Evolutionary conservation across 2,797 vertebrate species (phyloP).

Genomic region (Acanthurus tractus): DNA sequence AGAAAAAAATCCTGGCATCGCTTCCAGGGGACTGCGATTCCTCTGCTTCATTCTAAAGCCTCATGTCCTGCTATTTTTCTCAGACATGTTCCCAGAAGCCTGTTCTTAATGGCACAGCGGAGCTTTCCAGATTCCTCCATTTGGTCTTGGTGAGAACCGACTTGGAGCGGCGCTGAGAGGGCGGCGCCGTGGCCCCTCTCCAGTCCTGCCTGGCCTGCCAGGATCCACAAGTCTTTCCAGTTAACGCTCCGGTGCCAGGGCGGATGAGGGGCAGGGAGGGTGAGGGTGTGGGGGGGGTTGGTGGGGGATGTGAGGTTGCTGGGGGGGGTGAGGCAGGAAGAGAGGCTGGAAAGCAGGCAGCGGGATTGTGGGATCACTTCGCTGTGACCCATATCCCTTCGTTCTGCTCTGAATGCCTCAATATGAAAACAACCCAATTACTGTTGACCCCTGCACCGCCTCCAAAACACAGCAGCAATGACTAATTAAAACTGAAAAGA

Average conservation of each 20-base stretch:
- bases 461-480: constrained; percentile 78
- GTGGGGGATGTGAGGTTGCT: neutral
- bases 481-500: constrained; percentile 85
- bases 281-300: neutral
- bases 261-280: constrained; percentile 24
- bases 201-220: constrained; percentile 74
- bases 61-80: constrained; percentile 62
- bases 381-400: constrained; percentile 81
- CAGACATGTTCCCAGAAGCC: constrained; percentile 77
- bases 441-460: constrained; percentile 78
- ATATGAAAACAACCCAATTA: constrained; percentile 87
- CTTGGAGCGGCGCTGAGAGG: constrained; percentile 69
- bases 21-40: constrained; percentile 52
- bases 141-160: constrained; percentile 77
- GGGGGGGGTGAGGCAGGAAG: constrained; percentile 42
- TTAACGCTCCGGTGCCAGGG: constrained; percentile 68
- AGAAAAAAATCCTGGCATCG: constrained; percentile 68
- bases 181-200: constrained; percentile 73
- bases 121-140: constrained; percentile 78
- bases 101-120: constrained; percentile 67
- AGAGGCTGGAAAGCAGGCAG: constrained; percentile 60
- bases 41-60: constrained; percentile 56
- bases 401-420: constrained; percentile 82
- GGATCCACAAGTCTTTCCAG: constrained; percentile 81
- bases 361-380: constrained; percentile 76